Base-by-base conservation (phyloP, 2,888 invertebrate genomes). In the Tetragonisca angustula region DNA sequence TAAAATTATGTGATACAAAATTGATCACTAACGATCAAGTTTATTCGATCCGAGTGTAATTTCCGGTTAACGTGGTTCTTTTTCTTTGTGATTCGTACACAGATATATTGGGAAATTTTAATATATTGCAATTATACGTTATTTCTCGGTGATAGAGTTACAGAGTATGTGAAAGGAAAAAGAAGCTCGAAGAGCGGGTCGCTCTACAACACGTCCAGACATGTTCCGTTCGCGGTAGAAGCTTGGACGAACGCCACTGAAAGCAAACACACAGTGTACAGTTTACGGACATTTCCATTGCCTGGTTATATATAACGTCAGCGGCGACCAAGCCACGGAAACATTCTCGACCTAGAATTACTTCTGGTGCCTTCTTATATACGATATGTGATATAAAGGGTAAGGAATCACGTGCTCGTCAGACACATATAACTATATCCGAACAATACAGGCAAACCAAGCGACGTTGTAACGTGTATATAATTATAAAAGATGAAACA, bases 341-440 rank as follows among this genome's bases (percentile, higher is more conserved):
- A 27, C 69, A 86, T 83, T 68, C 72, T 87, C 76, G 79, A 86
- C 77, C 81, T 83, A 88, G 87, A 80, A 83, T 89, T 81, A 87
- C 85, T 84, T 77, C 83, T 91, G 91, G 91, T 92, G 92, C 90
- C 91, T 92, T 91, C 91, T 92, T 92, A 91, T 90, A 91, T 91
- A 89, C 89, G 89, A 86, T 87, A 89, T 92, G 92, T 91, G 91
- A 92, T 92, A 92, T 90, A 90, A 92, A 92, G 88, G 73, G 78
- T 91, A 89, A 91, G 81, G 78, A 81, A 82, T 86, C 80, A 81
- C 83, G 81, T 88, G 79, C 78, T 88, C 81, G 86, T 80, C 78
- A 82, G 75, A 87, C 76, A 70, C 65, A 84, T 67, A 70, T 21
- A 19, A 6, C 27, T 79, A 80, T 72, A 80, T 78, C 56, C 62